Percentiles rank a stretch among this genome's conserved stretches.
Conservation (phyloP, 2,113 vertebrate species). For the Chroicocephalus ridibundus region DNA sequence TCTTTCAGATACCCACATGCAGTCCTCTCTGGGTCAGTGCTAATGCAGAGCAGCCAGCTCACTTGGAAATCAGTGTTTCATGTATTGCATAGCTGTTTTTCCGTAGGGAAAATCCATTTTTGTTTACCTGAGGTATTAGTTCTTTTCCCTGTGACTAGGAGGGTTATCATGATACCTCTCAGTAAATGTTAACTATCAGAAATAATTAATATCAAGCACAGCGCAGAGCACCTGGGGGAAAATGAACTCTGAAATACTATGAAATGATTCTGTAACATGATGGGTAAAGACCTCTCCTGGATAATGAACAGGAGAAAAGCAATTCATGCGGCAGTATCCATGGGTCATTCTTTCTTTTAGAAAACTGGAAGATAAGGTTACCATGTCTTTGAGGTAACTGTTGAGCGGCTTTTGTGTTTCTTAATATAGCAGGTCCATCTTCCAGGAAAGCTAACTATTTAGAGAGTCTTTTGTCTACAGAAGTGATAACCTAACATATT, state of each 20-base stretch:
- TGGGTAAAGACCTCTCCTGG: neutral
- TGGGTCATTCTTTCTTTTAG: neutral
- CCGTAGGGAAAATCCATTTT: neutral
- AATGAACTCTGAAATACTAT: neutral
- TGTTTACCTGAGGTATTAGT: neutral
- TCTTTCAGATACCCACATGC: neutral
- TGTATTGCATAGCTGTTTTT: neutral
- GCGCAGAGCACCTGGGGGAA: neutral
- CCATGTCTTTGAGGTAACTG: neutral
- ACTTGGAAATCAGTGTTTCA: neutral
- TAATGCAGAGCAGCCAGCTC: neutral
- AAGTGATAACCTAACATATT: neutral
- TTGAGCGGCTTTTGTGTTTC: neutral
- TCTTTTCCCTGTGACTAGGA: neutral
- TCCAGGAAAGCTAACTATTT: neutral
- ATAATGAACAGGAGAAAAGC: neutral
- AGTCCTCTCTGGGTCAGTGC: neutral
- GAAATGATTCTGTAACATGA: neutral
- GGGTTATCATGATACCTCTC: neutral
- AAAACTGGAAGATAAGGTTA: neutral
- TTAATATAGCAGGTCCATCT: neutral
- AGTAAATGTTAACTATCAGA: neutral
- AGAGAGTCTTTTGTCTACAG: neutral
- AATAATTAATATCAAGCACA: neutral
- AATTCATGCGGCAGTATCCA: neutral